Percentiles rank a stretch among this genome's conserved stretches.
These are phyloP conservation scores for Linnaemya tessellans DNA, from an alignment of 2,888 invertebrate species.

Conservation along the genomic window DNA sequence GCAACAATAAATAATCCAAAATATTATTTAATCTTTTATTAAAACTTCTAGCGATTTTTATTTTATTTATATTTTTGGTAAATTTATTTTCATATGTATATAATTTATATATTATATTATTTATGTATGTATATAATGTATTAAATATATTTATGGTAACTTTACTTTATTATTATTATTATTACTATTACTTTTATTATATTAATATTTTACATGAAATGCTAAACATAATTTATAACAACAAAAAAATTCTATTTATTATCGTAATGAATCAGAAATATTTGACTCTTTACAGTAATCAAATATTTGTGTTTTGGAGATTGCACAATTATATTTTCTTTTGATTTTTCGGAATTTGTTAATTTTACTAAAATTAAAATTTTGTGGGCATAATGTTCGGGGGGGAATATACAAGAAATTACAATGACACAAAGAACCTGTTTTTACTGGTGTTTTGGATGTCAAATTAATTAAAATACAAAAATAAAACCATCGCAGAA, in stretches of 20 bases:
- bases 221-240: slow-evolving; percentile 72
- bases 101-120: slow-evolving; percentile 73
- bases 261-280: slow-evolving; percentile 39
- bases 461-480: no score
- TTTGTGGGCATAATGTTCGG: background rate
- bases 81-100: slow-evolving; percentile 74
- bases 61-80: slow-evolving; percentile 71
- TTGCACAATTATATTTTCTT: slow-evolving; percentile 22
- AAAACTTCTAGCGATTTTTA: slow-evolving; percentile 58
- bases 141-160: slow-evolving; percentile 68
- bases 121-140: slow-evolving; percentile 72
- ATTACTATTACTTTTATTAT: slow-evolving; percentile 41
- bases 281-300: slow-evolving; percentile 30
- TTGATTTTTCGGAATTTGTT: background rate
- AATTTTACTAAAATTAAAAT: slow-evolving; percentile 5
- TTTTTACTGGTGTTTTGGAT: no score
- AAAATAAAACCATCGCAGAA: no score
- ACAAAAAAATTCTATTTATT: slow-evolving; percentile 50
- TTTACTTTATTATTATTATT: slow-evolving; percentile 22
- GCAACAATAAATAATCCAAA: background rate
- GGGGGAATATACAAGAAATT: background rate
- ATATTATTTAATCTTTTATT: slow-evolving; percentile 13
- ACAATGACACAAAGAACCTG: no score
- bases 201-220: slow-evolving; percentile 74
- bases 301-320: slow-evolving; percentile 35